Base-by-base conservation (phyloP, 2,797 vertebrate species). In the Hemitrygon akajei region DNA sequence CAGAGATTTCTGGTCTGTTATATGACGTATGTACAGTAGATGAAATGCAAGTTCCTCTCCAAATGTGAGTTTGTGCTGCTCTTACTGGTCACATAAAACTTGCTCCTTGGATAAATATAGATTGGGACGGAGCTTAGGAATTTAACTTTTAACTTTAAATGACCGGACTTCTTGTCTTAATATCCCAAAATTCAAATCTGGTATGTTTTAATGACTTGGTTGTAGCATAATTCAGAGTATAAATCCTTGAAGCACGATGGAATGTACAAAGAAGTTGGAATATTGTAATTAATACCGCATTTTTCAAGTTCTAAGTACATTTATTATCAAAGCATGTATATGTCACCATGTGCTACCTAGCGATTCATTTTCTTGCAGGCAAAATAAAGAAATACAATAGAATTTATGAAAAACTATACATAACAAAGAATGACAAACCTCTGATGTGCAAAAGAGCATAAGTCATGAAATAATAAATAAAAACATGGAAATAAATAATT, bases 1-100 rank as follows among this genome's bases (percentile, higher is more conserved):
- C 27, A 92, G 34, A 91, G 69, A 92, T 92, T 75, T 58, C 69
- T 75, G 37, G 37, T 75, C 10, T 75, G 89, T 56, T 92, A 20
- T 30, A 22, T 56, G 47, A 30, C 56, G 71, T 30, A 56, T 92
- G 71, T 75, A 30, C 10, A 27, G 40, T 37, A 75, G 37, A 11
- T 92, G 69, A 92, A 92, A 92, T 47, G 37, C 25, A 75, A 75
- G 71, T 92, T 75, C 91, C 71, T 92, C 25, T 47, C 37, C 2
- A 75, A 56, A 5, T 56, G 22, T 56, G 34, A 92, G 34, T 11
- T 92, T 56, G 27, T 25, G 71, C 22, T 18, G 7, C 47, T 73
- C 25, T 56, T 56, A 30, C 91, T 25, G 47, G 27, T 34, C 11
- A 20, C 10, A 16, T 75, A 27, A 47, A 47, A 30, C 66, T 25